Evolutionary conservation across 2,113 vertebrate genomes (phyloP), one percentile per base, ranked within the genome.

Genomic region (Arothron firmamentum): DNA sequence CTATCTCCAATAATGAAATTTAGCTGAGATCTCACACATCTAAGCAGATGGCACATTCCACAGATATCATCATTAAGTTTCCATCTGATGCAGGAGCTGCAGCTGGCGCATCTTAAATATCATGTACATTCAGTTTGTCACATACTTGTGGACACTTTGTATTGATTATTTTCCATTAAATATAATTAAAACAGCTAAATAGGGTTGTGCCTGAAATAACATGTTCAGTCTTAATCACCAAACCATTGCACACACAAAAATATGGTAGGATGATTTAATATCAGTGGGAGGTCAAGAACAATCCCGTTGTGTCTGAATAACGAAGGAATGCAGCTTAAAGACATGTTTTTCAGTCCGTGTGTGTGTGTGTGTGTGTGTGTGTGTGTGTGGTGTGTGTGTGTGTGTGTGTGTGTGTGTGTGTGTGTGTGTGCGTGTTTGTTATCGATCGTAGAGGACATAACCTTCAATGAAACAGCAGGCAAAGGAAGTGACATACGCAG

Each of bases 11-110:
- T 72, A 75, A 80, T 63, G 59, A 80, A 80, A 84, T 87, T 72
- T 74, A 64, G 74, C 70, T 74, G 81, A 76, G 59, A 70, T 81
- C 50, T 58, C 59, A 70, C 55, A 38, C 62, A 15, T 62, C 59
- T 10, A 42, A 80, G 61, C 84, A 86, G 81, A 82, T 84, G 81
- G 75, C 20, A 56, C 65, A 78, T 66, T 79, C 62, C 58, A 54
- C 71, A 69, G 77, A 80, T 71, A 75, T 70, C 62, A 65, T 71
- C 25, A 18, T 62, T 74, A 46, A 15, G 23, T 38, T 65, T 52
- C 16, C 4, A 48, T 54, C 53, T 76, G 59, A 43, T 31, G 25
- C 25, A 28, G 25, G 25, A 28, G 25, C 25, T 5, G 56, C 50
- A 23, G 34, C 41, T 48, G 9, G 52, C 21, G 52, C 25, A 45